These are phyloP conservation scores for Actinostola sp. DNA, from an alignment of 92 coral and sea anemone species.

Conservation along the genomic window DNA sequence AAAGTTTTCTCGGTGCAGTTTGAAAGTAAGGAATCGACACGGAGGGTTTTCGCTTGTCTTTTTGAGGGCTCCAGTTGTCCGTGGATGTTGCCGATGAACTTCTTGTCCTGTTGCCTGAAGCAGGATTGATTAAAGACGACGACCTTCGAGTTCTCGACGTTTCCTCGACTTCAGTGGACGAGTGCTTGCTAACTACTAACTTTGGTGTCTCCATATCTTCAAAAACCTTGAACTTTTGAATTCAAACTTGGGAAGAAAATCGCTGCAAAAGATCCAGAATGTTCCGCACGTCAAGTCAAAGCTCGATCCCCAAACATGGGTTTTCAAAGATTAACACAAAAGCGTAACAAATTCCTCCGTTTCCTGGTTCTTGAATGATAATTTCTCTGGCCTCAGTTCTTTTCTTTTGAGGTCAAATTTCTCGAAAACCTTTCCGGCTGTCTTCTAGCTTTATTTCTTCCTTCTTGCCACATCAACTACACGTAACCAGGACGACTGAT, in stretches of 20 bases:
- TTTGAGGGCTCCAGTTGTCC: slow-evolving; percentile 43
- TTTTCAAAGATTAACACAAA: no score
- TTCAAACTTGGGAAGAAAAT: neutral
- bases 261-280: neutral
- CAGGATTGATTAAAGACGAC: neutral
- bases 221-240: neutral
- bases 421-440: neutral
- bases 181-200: slow-evolving; percentile 24
- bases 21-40: slow-evolving; percentile 61
- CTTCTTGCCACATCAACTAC: neutral
- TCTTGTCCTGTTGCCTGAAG: slow-evolving; percentile 32
- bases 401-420: neutral
- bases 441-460: neutral
- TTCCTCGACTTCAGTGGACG: slow-evolving; percentile 1
- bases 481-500: slow-evolving; percentile 26
- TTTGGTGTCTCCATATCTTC: slow-evolving; percentile 26
- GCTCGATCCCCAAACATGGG: no score
- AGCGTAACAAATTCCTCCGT: no score
- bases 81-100: slow-evolving; percentile 62
- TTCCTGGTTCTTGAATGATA: no score
- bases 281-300: no score
- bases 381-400: no score
- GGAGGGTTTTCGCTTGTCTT: slow-evolving; percentile 74
- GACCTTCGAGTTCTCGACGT: slow-evolving; percentile 21
- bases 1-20: slow-evolving; percentile 56